phyloP scores from a whole-genome alignment of 1,140 invertebrate genomes.

The Triops longicaudatus region DNA sequence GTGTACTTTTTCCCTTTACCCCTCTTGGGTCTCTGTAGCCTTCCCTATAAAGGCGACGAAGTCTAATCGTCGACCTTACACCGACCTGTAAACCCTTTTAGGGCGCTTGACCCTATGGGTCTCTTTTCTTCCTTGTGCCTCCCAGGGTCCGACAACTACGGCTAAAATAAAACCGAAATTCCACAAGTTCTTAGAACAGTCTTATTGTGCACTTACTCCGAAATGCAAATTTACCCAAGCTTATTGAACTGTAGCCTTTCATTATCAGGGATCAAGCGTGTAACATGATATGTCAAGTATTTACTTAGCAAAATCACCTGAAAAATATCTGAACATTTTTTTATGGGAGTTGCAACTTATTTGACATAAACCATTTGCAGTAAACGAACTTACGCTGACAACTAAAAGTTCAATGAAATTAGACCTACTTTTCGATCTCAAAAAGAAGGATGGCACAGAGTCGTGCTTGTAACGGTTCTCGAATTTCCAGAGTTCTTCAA shows the following conservation, averaged over 20 bases:
- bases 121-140: neutral
- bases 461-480: too few species aligned
- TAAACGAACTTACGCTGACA: too few species aligned
- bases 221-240: neutral
- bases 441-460: too few species aligned
- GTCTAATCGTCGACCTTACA: constrained; percentile 14
- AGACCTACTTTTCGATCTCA: too few species aligned
- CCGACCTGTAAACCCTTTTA: constrained; percentile 9
- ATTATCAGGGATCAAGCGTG: neutral
- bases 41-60: constrained; percentile 12
- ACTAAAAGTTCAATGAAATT: too few species aligned
- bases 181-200: constrained; percentile 2
- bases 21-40: neutral
- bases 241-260: neutral
- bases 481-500: too few species aligned
- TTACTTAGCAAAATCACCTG: neutral
- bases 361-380: too few species aligned
- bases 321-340: neutral
- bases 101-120: neutral
- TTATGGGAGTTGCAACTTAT: too few species aligned
- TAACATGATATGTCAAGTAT: neutral
- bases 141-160: neutral
- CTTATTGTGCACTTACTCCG: neutral
- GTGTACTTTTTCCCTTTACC: neutral
- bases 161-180: neutral